These are phyloP conservation scores for Magallana gigas DNA, from an alignment of 1,140 invertebrate species.

Conservation along the genomic window DNA sequence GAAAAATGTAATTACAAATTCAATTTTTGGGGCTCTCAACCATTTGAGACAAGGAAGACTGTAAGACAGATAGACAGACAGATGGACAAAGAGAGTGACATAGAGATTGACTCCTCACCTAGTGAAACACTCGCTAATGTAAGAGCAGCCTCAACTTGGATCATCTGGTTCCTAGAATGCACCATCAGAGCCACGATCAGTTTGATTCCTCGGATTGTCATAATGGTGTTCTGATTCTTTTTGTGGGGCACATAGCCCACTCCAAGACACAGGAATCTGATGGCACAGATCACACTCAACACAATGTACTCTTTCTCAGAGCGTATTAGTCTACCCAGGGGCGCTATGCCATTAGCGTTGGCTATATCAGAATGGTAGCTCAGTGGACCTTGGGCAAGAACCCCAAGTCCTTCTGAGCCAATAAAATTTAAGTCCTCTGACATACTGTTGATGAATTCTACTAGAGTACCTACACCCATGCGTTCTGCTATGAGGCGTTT, in stretches of 20 bases:
- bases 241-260: conserved; percentile 76
- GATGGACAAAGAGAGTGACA: no score
- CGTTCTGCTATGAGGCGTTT: conserved; percentile 74
- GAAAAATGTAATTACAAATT: no score
- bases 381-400: conserved; percentile 74
- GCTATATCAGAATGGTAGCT: conserved; percentile 74
- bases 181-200: conserved; percentile 76
- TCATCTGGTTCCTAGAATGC: conserved; percentile 73
- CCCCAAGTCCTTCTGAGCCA: conserved; percentile 76
- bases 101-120: conserved; percentile 65
- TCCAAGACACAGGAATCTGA: conserved; percentile 75
- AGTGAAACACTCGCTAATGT: conserved; percentile 74
- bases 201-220: conserved; percentile 72
- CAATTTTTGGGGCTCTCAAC: no score
- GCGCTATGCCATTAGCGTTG: conserved; percentile 74
- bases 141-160: conserved; percentile 77
- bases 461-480: conserved; percentile 75
- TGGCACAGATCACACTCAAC: conserved; percentile 74
- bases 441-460: conserved; percentile 76
- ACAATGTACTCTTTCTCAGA: conserved; percentile 76
- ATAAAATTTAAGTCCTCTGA: conserved; percentile 76
- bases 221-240: conserved; percentile 75
- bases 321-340: conserved; percentile 72
- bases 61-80: no score
- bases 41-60: no score